These are phyloP conservation scores for Drosophila peninsularis DNA, from an alignment of 2,888 invertebrate species.

Conservation along the genomic window DNA sequence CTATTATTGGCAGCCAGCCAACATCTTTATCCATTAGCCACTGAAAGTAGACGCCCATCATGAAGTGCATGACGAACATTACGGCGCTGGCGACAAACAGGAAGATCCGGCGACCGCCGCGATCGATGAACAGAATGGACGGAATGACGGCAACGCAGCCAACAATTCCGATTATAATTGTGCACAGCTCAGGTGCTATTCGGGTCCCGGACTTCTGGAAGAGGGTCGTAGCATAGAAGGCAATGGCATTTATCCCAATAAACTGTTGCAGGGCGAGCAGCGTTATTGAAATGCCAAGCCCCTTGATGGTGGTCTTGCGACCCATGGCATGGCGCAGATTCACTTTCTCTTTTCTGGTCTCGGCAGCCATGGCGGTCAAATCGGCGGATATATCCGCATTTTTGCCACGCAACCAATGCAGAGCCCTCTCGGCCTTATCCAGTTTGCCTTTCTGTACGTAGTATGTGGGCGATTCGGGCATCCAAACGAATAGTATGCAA, in stretches of 20 bases:
- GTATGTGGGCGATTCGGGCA: conserved; percentile 92
- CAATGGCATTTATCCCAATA: conserved; percentile 91
- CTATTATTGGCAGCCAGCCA: conserved; percentile 89
- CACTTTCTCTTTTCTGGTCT: conserved; percentile 73
- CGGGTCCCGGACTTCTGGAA: conserved; percentile 84
- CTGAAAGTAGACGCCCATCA: conserved; percentile 88
- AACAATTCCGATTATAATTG: conserved; percentile 91
- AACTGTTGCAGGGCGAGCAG: conserved; percentile 95
- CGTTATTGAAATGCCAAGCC: conserved; percentile 88
- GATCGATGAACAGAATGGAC: conserved; percentile 84
- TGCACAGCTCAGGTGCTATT: conserved; percentile 85
- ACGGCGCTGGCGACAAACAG: conserved; percentile 88
- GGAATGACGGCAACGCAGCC: conserved; percentile 83
- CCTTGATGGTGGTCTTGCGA: conserved; percentile 86
- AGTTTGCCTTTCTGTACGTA: conserved; percentile 86
- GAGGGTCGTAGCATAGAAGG: conserved; percentile 90
- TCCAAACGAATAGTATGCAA: conserved; percentile 88
- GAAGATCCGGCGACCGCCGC: conserved; percentile 90
- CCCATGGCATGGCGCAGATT: conserved; percentile 86
- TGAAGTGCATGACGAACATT: conserved; percentile 88
- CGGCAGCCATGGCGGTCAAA: conserved; percentile 79
- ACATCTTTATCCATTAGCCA: conserved; percentile 82
- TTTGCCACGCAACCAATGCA: conserved; percentile 89
- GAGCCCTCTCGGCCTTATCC: conserved; percentile 88
- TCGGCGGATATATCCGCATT: conserved; percentile 87